Percentiles rank a stretch among this genome's conserved stretches.
Evolutionary conservation across 2,888 invertebrate species (phyloP).

Genomic region (Zootermopsis nevadensis): DNA sequence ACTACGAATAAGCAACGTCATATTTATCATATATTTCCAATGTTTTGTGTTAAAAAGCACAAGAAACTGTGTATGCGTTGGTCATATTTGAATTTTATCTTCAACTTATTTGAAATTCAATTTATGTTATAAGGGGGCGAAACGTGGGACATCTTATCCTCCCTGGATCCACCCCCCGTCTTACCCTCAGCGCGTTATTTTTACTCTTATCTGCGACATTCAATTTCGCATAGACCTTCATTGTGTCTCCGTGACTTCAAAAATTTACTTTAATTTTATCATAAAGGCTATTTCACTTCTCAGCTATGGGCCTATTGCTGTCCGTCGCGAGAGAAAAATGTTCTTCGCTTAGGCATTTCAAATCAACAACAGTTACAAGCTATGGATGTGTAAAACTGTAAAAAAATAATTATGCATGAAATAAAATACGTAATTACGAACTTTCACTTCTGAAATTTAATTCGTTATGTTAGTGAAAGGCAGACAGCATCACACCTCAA

Average conservation of each 20-base stretch:
- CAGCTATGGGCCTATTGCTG: too few species aligned
- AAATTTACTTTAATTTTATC: conserved; percentile 33
- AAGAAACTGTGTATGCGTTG: conserved; percentile 11
- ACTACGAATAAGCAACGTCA: neutral
- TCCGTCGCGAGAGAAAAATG: too few species aligned
- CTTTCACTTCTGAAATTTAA: too few species aligned
- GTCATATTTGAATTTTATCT: conserved; percentile 57
- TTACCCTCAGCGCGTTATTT: neutral
- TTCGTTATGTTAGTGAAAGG: too few species aligned
- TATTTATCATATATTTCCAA: conserved; percentile 19
- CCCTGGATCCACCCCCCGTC: conserved; percentile 24
- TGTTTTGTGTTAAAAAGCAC: neutral
- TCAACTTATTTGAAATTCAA: conserved; percentile 59
- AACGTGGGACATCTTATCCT: conserved; percentile 26
- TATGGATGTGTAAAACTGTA: too few species aligned
- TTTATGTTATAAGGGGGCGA: conserved; percentile 56
- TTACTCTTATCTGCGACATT: conserved; percentile 34
- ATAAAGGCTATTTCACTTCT: neutral
- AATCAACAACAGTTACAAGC: too few species aligned
- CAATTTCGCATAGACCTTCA: conserved; percentile 32
- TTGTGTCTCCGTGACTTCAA: conserved; percentile 7
- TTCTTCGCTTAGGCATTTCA: too few species aligned
- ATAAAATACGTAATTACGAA: too few species aligned
- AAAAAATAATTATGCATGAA: too few species aligned
- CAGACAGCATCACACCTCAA: too few species aligned